Percentiles rank a stretch among this genome's conserved stretches.
These are phyloP conservation scores for Heliconius nattereri DNA, from an alignment of 1,140 invertebrate species.

Conservation along the genomic window DNA sequence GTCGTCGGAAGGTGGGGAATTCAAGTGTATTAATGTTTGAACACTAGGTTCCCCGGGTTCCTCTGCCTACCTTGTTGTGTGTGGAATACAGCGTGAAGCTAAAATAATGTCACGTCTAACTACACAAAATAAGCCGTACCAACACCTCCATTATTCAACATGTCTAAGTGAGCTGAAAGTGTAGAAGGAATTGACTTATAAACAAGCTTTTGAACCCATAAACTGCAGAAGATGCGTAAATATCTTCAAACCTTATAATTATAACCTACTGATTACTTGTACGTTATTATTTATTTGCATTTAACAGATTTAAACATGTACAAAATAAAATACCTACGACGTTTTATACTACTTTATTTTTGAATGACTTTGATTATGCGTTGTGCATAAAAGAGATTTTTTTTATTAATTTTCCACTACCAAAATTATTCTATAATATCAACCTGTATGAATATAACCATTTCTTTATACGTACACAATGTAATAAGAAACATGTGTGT, in stretches of 20 bases:
- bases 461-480: background rate
- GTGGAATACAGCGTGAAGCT: no score
- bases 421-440: no score
- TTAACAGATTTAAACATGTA: background rate
- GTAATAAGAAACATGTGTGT: background rate
- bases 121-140: background rate
- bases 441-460: background rate
- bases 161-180: background rate
- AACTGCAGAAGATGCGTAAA: background rate
- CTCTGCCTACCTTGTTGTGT: no score
- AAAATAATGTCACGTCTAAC: background rate
- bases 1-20: no score
- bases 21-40: no score
- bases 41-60: no score
- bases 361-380: background rate
- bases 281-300: background rate
- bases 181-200: background rate
- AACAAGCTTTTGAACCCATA: background rate
- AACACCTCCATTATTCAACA: background rate
- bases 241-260: background rate
- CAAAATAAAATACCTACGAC: background rate
- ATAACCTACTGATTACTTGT: background rate
- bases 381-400: no score
- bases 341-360: background rate
- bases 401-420: no score